A percentile compares a stretch with the other conserved stretches of the same genome.
Conservation (phyloP, 2,113 vertebrate species). For the Galeopterus variegatus region DNA sequence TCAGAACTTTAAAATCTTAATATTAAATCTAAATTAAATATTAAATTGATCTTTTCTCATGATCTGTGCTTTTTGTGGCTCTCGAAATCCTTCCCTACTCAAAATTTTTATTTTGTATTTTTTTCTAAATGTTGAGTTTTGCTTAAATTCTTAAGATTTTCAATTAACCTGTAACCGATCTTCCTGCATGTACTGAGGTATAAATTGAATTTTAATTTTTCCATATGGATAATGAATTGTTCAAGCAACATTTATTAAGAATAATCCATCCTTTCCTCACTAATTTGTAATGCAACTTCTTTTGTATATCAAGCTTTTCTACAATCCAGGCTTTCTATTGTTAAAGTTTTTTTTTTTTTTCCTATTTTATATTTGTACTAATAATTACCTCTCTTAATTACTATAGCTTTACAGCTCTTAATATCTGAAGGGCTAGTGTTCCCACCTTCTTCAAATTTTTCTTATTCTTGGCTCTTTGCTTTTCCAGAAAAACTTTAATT, state of each 20-base stretch:
- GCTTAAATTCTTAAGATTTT: background rate
- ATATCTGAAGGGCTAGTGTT: background rate
- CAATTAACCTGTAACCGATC: background rate
- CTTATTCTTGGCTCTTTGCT: slow-evolving; percentile 5
- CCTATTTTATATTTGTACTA: background rate
- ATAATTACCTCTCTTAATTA: slow-evolving; percentile 19
- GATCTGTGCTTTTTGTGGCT: slow-evolving; percentile 36
- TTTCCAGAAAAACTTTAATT: background rate
- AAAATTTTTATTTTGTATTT: background rate
- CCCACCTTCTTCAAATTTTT: background rate
- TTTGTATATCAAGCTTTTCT: background rate
- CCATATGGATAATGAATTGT: background rate
- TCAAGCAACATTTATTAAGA: slow-evolving; percentile 1
- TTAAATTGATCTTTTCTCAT: background rate
- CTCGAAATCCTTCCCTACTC: background rate
- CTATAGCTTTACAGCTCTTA: background rate
- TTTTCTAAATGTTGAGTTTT: background rate
- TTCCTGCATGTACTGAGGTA: background rate
- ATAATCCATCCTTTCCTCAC: background rate
- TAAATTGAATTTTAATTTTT: background rate
- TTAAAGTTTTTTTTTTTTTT: background rate
- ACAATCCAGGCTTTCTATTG: background rate
- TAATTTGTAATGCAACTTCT: background rate
- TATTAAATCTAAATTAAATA: background rate
- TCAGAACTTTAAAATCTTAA: background rate